Conservation (phyloP, 2,113 vertebrate species). For the Pica pica region DNA sequence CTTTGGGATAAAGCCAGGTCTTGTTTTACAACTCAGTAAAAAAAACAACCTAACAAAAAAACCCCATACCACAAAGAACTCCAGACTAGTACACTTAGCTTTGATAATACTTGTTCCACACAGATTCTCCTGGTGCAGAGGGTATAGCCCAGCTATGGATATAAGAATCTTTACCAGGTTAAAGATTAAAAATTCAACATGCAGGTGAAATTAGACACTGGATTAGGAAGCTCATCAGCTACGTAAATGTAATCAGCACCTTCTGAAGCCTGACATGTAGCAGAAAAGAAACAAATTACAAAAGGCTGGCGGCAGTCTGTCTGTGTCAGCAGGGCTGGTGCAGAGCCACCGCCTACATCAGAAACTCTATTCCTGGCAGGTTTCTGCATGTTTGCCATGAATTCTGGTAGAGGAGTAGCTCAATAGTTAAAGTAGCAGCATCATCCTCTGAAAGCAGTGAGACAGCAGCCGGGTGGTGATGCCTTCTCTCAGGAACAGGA, state of each 20-base stretch:
- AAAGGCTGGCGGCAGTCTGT: constrained; percentile 14
- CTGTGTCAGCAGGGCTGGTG: constrained; percentile 8
- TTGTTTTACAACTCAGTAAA: neutral
- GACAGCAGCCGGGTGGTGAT: neutral
- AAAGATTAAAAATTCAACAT: constrained; percentile 31
- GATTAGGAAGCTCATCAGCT: neutral
- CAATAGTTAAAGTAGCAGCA: neutral
- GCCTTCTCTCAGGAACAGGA: neutral
- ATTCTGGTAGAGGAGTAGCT: neutral
- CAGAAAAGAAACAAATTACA: neutral
- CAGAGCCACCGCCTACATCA: neutral
- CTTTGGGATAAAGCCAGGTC: neutral
- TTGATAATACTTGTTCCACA: neutral
- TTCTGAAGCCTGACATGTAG: neutral
- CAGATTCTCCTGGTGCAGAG: neutral
- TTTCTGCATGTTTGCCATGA: neutral
- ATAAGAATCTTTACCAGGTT: neutral
- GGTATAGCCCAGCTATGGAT: neutral
- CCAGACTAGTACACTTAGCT: neutral
- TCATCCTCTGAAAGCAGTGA: neutral
- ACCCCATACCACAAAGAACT: neutral
- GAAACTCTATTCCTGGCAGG: neutral
- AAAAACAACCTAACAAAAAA: neutral
- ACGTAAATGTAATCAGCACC: neutral
- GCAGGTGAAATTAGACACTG: constrained; percentile 19